Evolutionary conservation across 2,888 invertebrate species (phyloP).

Genomic region (Latrodectus hesperus): DNA sequence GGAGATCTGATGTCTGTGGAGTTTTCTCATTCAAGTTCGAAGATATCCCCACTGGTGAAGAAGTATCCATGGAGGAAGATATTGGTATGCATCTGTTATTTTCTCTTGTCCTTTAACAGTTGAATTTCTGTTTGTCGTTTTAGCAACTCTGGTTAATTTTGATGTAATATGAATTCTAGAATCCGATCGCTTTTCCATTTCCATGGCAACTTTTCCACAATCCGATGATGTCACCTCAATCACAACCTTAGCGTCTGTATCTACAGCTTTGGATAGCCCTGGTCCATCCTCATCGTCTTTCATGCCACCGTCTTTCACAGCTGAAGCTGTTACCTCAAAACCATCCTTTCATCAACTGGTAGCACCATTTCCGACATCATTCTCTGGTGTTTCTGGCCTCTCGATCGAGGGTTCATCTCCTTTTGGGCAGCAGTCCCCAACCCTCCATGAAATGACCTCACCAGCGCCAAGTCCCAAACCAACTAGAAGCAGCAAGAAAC

Average conservation of each 20-base stretch:
- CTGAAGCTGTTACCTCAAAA: conserved; percentile 28
- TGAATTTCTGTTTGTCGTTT: too few relatives aligned
- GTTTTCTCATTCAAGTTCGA: conserved; percentile 72
- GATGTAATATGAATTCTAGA: conserved; percentile 19
- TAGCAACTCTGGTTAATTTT: too few relatives aligned
- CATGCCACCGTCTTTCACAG: conserved; percentile 46
- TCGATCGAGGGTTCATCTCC: background rate
- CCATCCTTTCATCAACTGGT: conserved; percentile 53
- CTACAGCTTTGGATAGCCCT: conserved; percentile 57
- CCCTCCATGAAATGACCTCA: conserved; percentile 59
- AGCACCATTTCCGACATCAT: conserved; percentile 37
- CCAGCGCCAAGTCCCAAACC: conserved; percentile 53
- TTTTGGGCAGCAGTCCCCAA: conserved; percentile 34
- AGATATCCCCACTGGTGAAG: conserved; percentile 69
- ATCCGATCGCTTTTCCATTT: conserved; percentile 59
- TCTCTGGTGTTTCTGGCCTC: conserved; percentile 38
- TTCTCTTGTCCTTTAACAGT: too few relatives aligned
- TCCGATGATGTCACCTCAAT: conserved; percentile 54
- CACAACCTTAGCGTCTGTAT: conserved; percentile 40
- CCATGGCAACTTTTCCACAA: conserved; percentile 64
- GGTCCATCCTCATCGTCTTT: conserved; percentile 64
- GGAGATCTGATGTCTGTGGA: conserved; percentile 72
- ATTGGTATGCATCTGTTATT: conserved; percentile 32
- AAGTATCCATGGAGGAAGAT: conserved; percentile 58
- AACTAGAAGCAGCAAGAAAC: conserved; percentile 35